These are phyloP conservation scores for Lithophane leautieri DNA, from an alignment of 2,888 invertebrate genomes.

Conservation along the genomic window DNA sequence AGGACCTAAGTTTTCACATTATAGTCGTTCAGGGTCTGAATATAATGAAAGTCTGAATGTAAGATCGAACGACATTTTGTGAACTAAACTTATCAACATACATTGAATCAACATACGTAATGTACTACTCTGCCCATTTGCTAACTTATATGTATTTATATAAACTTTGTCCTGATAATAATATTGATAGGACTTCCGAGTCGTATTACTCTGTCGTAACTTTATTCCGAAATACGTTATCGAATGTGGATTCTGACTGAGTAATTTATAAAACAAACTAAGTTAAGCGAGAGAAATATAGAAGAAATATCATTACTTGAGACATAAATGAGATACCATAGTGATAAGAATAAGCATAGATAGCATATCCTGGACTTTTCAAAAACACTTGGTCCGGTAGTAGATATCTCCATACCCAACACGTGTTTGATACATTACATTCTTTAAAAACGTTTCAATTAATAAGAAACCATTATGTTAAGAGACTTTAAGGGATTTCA, in stretches of 20 bases:
- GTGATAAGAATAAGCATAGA: no score
- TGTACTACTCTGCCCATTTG: background rate
- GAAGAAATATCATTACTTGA: background rate
- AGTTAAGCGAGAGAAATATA: background rate
- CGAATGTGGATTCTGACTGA: background rate
- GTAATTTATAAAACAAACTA: background rate
- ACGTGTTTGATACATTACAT: slow-evolving; percentile 12
- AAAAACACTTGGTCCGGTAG: background rate
- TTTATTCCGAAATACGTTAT: background rate
- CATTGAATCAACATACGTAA: slow-evolving; percentile 29
- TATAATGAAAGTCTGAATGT: slow-evolving; percentile 63
- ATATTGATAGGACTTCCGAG: background rate
- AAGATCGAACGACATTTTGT: slow-evolving; percentile 51
- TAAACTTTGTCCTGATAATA: background rate
- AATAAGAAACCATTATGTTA: slow-evolving; percentile 10
- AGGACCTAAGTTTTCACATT: slow-evolving; percentile 63
- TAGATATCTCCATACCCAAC: slow-evolving; percentile 4
- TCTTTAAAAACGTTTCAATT: slow-evolving; percentile 29
- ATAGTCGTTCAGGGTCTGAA: slow-evolving; percentile 66
- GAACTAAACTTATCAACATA: slow-evolving; percentile 1
- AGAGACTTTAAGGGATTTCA: no score
- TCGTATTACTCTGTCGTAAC: background rate
- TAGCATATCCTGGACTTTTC: background rate
- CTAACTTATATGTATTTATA: background rate
- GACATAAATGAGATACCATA: background rate